Evolutionary conservation across 2,888 invertebrate genomes (phyloP), one percentile per base, ranked within the genome.

Genomic region (Ernsta delagoae): DNA sequence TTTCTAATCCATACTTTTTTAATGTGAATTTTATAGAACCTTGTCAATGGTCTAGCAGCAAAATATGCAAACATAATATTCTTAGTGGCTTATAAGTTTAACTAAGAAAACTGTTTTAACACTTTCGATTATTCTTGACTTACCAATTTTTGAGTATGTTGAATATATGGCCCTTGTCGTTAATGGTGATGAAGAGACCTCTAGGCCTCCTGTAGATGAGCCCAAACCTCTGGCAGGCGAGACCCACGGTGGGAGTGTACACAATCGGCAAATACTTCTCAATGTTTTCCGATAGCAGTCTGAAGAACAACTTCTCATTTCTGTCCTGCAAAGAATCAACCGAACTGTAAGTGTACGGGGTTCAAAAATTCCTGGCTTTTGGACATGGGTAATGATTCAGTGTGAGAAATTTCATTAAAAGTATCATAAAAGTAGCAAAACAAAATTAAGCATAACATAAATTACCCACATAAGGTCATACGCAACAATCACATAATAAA

Each of bases 211-310:
- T 95, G 87, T 98, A 99, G 84, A 99, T 98, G 73, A 98, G 95
- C 57, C 99, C 99, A 83, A 99, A 99, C 82, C 98, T 97, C 92
- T 99, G 99, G 86, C 99, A 99, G 0, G 99, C 99, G 83, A 97
- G 94, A 0, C 99, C 99, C 16, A 99, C 99, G 0, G 99, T 99
- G 0, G 99, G 99, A 0, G 99, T 99, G 87, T 99, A 99, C 16
- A 99, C 98, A 79, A 99, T 98, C 0, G 99, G 99, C 96, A 99
- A 97, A 91, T 98, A 96, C 83, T 96, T 95, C 87, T 99, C 98
- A 71, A 99, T 96, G 87, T 99, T 97, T 89, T 99, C 98, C 72
- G 97, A 95, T 59, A 99, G 89, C 60, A 99, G 95, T 73, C 98
- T 96, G 93, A 98, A 99, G 94, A 99, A 99, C 75, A 99, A 94